Base-by-base conservation (phyloP, 2,113 vertebrate genomes). In the Chloropsis cyanopogon region DNA sequence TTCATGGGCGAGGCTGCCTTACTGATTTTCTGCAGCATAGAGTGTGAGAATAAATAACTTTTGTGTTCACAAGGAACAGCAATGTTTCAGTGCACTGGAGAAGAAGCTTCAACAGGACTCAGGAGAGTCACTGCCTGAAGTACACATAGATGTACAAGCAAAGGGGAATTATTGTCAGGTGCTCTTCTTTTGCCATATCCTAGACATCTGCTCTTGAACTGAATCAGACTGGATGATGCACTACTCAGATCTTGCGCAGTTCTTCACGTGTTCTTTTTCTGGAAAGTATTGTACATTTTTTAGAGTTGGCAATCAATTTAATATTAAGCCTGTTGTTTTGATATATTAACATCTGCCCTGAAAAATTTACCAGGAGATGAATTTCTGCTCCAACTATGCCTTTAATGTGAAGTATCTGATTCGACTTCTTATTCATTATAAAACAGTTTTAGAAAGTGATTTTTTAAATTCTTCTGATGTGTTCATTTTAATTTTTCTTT, bases 261-360 rank as follows among this genome's bases (percentile, higher is more conserved):
- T 77, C 50, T 87, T 81, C 42, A 23, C 4, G 1, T 50, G 41
- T 56, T 73, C 41, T 47, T 85, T 39, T 50, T 80, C 60, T 68
- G 37, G 35, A 87, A 86, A 75, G 35, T n/a, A 42, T 0, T 46
- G 13, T 41, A 42, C 64, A 14, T 52, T 60, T 75, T 92, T 91
- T n/a, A 68, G 31, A 37, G 15, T 14, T 19, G 7, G 49, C 18
- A 25, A 35, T 73, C 61, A 85, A 37, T 79, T 94, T 61, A 69
- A 29, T 65, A 46, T 72, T 82, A 85, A 94, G 53, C 18, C 24
- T 94, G 17, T 71, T 96, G 35, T 89, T 86, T 73, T 72, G 19
- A 72, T 24, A 23, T 66, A 39, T 49, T 90, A 88, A 42, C 26
- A 26, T 82, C 63, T 92, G 54, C 66, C 71, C n/a, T 77, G 59